These are phyloP conservation scores for Corbicula japonica DNA, from an alignment of 2,888 invertebrate species.

Conservation along the genomic window DNA sequence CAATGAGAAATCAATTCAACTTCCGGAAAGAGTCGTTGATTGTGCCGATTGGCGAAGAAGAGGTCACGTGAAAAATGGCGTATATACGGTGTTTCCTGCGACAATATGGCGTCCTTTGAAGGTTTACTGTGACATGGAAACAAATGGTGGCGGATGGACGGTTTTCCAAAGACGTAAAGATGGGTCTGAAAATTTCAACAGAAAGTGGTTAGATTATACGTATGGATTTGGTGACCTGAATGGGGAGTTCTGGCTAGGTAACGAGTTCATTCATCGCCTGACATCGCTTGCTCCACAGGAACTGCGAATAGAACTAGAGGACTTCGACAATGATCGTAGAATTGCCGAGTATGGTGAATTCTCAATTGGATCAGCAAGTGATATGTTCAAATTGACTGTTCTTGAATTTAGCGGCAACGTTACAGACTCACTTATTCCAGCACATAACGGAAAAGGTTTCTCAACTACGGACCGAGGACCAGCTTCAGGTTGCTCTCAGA, in stretches of 20 bases:
- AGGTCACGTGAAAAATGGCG: constrained; percentile 19
- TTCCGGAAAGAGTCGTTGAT: neutral
- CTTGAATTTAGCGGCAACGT: constrained; percentile 20
- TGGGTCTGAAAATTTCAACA: constrained; percentile 46
- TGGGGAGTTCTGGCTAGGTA: constrained; percentile 49
- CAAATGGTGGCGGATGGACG: constrained; percentile 65
- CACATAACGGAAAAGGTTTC: constrained; percentile 6
- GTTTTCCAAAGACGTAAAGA: constrained; percentile 59
- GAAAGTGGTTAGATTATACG: constrained; percentile 48
- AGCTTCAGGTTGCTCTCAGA: constrained; percentile 15
- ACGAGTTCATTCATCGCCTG: constrained; percentile 31
- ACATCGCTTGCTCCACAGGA: constrained; percentile 12
- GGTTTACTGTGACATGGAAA: constrained; percentile 48
- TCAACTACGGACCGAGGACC: constrained; percentile 28
- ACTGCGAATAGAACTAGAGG: constrained; percentile 28
- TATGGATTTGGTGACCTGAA: constrained; percentile 50
- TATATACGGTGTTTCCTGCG: constrained; percentile 36
- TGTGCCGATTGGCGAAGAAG: neutral
- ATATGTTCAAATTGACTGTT: constrained; percentile 5
- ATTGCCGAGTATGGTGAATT: constrained; percentile 29
- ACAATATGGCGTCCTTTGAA: constrained; percentile 32
- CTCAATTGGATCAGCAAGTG: constrained; percentile 16
- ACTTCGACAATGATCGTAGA: constrained; percentile 30
- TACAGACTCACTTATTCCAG: constrained; percentile 5
- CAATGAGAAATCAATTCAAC: too few species aligned